Conservation (phyloP, 2,113 vertebrate species). For the Forbesichthys papilliferus region DNA sequence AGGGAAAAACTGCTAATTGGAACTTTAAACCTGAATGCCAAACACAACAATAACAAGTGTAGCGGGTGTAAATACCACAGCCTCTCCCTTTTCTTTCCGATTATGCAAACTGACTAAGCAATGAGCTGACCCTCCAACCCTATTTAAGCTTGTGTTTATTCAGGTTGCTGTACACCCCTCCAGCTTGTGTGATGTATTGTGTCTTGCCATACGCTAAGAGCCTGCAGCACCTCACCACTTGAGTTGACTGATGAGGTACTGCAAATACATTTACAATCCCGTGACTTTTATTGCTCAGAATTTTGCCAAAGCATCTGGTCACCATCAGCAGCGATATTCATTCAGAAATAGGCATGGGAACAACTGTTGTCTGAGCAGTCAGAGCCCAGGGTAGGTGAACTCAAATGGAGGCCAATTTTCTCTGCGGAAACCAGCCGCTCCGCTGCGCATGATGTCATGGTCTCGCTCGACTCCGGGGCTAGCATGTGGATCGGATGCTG, state of each 20-base stretch:
- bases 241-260: conserved; percentile 59
- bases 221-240: conserved; percentile 40
- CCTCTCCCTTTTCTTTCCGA: conserved; percentile 8
- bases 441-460: conserved; percentile 73
- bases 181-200: conserved; percentile 27
- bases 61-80: conserved; percentile 2
- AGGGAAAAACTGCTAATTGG: too few species aligned
- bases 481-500: conserved; percentile 47
- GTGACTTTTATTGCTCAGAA: conserved; percentile 56
- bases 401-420: conserved; percentile 40
- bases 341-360: conserved; percentile 59
- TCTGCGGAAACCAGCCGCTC: conserved; percentile 58
- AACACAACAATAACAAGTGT: conserved; percentile 2
- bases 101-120: conserved; percentile 9
- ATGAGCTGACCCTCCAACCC: conserved; percentile 30
- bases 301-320: conserved; percentile 67
- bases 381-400: conserved; percentile 52
- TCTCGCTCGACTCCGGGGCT: conserved; percentile 59
- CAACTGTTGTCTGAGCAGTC: conserved; percentile 55
- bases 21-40: background rate
- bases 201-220: conserved; percentile 39
- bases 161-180: conserved; percentile 12
- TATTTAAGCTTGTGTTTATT: conserved; percentile 37
- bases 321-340: conserved; percentile 43
- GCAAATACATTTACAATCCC: conserved; percentile 56